Base-by-base conservation (phyloP, 2,113 vertebrate species). In the Festucalex cinctus region DNA sequence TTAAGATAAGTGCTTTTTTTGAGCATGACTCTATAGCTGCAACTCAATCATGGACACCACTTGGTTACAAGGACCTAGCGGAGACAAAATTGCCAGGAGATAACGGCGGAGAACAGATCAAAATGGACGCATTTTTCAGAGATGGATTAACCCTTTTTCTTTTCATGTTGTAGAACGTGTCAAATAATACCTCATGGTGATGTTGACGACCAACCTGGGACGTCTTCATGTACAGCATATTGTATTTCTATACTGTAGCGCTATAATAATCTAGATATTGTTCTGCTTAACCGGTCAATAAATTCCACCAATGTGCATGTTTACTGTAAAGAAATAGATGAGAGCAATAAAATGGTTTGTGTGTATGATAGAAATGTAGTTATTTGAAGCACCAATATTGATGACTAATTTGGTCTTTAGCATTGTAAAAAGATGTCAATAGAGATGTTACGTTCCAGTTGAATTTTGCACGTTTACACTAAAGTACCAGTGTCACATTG, bases 261-360 rank as follows among this genome's bases (percentile, higher is more conserved):
- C 65, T 62, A 84, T 71, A 72, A 79, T 73, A 69, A 76, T 75
- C 80, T 77, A 77, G 64, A 57, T 61, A 79, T 78, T 61, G 16
- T 46, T 86, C 79, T 72, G 70, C 76, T 78, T 67, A 71, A 71
- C 73, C 65, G 77, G 84, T 89, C 89, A 82, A 86, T 86, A 85
- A 68, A 75, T 85, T 64, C 63, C 77, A 66, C 72, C 71, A 86
- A 84, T 86, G 77, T 91, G 90, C 91, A 92, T 92, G 91, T 85
- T 85, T 78, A 74, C 66, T 90, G 88, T 91, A 88, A 82, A 82
- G 84, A 90, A 89, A 88, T 84, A 83, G 83, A 85, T 79, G 70
- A 88, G 80, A 83, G 85, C 86, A 88, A 85, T 90, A 82, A 90
- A 88, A 78, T 43, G 75, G 73, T 79, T 67, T 69, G 74, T 35